These are phyloP conservation scores for Numenius phaeopus DNA, from an alignment of 2,797 vertebrate species.

Conservation along the genomic window DNA sequence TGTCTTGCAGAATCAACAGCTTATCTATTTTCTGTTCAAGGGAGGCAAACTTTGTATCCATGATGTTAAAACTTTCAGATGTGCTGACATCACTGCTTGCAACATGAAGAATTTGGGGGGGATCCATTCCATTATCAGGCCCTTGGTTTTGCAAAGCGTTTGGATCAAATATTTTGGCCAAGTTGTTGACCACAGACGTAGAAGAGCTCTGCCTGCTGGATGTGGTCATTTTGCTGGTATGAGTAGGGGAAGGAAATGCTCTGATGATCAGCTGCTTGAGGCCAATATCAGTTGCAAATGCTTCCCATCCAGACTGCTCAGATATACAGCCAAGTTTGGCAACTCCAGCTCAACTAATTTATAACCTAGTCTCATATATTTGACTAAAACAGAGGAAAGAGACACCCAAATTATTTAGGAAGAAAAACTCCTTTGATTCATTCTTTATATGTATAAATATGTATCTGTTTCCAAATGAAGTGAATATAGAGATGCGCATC, in stretches of 20 bases:
- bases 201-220: constrained; percentile 64
- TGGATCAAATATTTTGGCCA: constrained; percentile 87
- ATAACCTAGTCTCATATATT: constrained; percentile 37
- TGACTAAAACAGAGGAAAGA: constrained; percentile 36
- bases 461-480: background rate
- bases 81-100: constrained; percentile 57
- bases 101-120: constrained; percentile 52
- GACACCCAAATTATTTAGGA: background rate
- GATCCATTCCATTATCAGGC: constrained; percentile 56
- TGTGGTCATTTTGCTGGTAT: constrained; percentile 70
- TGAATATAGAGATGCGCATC: constrained; percentile 73
- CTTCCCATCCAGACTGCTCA: constrained; percentile 53
- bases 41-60: constrained; percentile 83
- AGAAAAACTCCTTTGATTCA: background rate
- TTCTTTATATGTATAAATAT: background rate
- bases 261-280: constrained; percentile 57
- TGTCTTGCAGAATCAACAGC: constrained; percentile 83
- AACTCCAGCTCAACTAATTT: constrained; percentile 26
- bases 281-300: constrained; percentile 55
- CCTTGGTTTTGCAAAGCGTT: constrained; percentile 83
- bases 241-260: constrained; percentile 54
- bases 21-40: constrained; percentile 86
- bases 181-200: constrained; percentile 84
- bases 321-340: constrained; percentile 31
- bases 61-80: constrained; percentile 77